These are phyloP conservation scores for Caenorhabditis sp. DNA, from an alignment of 2,888 invertebrate genomes.

Conservation along the genomic window DNA sequence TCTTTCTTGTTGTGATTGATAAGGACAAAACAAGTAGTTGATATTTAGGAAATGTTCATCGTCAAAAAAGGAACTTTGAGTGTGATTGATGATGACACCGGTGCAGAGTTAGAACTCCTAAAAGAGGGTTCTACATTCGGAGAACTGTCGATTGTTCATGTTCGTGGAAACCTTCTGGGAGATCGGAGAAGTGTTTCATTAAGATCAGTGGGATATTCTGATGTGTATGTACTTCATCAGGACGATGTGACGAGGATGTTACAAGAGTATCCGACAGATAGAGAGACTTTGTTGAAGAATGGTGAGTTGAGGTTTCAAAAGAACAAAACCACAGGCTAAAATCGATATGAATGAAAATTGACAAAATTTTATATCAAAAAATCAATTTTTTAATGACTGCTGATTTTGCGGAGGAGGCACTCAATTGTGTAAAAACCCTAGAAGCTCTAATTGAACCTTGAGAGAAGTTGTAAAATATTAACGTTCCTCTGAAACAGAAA, in stretches of 20 bases:
- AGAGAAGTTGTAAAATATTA: too few species aligned
- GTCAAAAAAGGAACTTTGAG: constrained; percentile 58
- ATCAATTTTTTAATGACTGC: too few species aligned
- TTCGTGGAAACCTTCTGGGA: constrained; percentile 46
- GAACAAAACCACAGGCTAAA: too few species aligned
- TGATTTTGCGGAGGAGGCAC: too few species aligned
- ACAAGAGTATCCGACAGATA: constrained; percentile 52
- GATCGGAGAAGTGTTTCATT: constrained; percentile 27
- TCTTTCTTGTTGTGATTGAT: not conserved
- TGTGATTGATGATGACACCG: constrained; percentile 46
- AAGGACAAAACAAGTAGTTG: not conserved
- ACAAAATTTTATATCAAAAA: too few species aligned
- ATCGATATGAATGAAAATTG: too few species aligned
- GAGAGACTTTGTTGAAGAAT: constrained; percentile 44
- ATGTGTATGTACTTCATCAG: constrained; percentile 64
- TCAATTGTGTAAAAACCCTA: too few species aligned
- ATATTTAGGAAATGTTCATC: constrained; percentile 62
- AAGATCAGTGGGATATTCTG: constrained; percentile 57
- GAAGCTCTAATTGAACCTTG: too few species aligned
- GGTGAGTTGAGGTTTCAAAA: constrained; percentile 44
- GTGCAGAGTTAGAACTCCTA: constrained; percentile 26
- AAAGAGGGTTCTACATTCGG: constrained; percentile 61
- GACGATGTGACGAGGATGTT: constrained; percentile 57
- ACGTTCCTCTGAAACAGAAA: too few species aligned
- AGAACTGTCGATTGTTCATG: constrained; percentile 58